Conservation (phyloP, 2,797 vertebrate genomes). For the Lepus oiostolus region DNA sequence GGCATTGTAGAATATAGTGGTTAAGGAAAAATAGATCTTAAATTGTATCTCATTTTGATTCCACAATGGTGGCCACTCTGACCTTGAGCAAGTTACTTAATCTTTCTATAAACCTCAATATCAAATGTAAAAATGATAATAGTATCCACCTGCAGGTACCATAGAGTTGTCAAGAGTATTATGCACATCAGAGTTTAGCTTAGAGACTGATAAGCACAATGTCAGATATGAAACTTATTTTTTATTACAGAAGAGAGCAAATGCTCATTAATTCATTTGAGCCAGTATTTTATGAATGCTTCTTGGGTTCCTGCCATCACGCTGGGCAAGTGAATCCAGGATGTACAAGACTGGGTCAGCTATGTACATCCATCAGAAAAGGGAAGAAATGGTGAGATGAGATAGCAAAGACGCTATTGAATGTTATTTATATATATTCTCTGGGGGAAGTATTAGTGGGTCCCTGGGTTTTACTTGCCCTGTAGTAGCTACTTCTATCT, state of each 20-base stretch:
- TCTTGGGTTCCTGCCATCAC: neutral
- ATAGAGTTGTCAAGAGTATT: neutral
- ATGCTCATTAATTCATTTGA: conserved; percentile 31
- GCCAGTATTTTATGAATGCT: conserved; percentile 14
- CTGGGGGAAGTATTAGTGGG: neutral
- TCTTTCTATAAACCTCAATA: conserved; percentile 15
- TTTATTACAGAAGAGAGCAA: conserved; percentile 9
- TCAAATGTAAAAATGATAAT: neutral
- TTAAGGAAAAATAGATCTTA: conserved; percentile 49
- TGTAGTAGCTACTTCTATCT: conserved; percentile 29
- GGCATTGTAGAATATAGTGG: neutral
- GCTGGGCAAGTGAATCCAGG: neutral
- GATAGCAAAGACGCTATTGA: neutral
- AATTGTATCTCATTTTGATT: conserved; percentile 3
- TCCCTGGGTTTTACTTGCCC: neutral
- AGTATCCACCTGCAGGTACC: neutral
- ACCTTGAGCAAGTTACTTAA: conserved; percentile 5
- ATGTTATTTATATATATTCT: neutral
- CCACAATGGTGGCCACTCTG: neutral
- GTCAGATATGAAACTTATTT: neutral
- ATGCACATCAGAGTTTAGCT: neutral
- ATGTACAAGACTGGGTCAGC: neutral
- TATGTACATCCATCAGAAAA: neutral
- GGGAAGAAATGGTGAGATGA: neutral
- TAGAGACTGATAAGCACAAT: neutral